A percentile compares a stretch with the other conserved stretches of the same genome.
Evolutionary conservation across 2,888 invertebrate species (phyloP).

Genomic region (Suillia variegata): DNA sequence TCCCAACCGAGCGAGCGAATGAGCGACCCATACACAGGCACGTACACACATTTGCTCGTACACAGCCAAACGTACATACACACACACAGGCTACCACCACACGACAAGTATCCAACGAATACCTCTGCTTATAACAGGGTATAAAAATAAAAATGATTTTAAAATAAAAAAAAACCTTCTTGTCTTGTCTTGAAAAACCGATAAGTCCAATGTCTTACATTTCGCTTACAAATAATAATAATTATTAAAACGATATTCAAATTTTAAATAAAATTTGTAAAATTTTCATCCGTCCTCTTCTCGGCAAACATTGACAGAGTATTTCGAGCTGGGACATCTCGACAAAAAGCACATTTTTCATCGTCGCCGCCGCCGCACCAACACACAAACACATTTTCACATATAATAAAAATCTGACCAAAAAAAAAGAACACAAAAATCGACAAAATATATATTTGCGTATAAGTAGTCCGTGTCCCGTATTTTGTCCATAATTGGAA

Average conservation of each 20-base stretch:
- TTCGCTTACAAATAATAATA: neutral
- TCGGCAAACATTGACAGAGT: no score
- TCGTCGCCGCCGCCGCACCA: conserved; percentile 1
- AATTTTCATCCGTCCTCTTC: no score
- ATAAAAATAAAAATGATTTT: neutral
- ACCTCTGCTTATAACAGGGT: neutral
- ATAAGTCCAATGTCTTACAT: neutral
- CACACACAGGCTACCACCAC: neutral
- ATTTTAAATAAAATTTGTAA: neutral
- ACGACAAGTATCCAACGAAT: neutral
- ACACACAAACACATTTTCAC: conserved; percentile 16
- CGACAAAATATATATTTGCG: conserved; percentile 4
- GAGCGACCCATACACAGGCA: neutral
- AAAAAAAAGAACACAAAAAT: conserved; percentile 17
- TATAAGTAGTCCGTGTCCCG: conserved; percentile 1
- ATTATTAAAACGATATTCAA: neutral
- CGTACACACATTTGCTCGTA: conserved; percentile 6
- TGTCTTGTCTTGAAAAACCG: neutral
- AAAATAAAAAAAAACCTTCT: no score
- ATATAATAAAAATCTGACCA: conserved; percentile 21
- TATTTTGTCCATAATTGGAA: conserved; percentile 3
- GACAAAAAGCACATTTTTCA: conserved; percentile 6
- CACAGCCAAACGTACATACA: conserved; percentile 8
- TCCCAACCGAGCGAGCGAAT: conserved; percentile 11
- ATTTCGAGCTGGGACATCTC: no score